These are phyloP conservation scores for Mactromeris polynyma DNA, from an alignment of 2,888 invertebrate species.

Conservation along the genomic window DNA sequence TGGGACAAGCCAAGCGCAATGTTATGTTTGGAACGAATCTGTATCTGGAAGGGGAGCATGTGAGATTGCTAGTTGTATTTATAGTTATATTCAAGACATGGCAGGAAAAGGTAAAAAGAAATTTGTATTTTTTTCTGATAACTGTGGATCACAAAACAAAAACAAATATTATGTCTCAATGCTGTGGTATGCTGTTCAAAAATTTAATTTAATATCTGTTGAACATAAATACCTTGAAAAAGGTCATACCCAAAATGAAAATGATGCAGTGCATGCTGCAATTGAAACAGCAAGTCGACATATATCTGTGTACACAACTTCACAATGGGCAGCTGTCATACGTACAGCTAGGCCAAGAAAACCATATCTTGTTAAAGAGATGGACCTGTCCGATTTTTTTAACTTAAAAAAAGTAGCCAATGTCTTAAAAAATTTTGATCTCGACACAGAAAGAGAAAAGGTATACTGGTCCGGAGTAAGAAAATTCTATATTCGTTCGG, in stretches of 20 bases:
- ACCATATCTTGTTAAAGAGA: conserved; percentile 48
- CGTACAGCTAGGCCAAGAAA: conserved; percentile 33
- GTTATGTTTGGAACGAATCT: conserved; percentile 61
- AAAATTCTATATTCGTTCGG: conserved; percentile 25
- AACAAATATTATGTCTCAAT: too few relatives aligned
- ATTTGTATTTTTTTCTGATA: too few relatives aligned
- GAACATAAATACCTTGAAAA: too few relatives aligned
- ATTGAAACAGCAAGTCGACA: conserved; percentile 2
- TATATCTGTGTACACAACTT: conserved; percentile 40
- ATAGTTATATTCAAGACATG: conserved; percentile 33
- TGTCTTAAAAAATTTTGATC: conserved; percentile 37
- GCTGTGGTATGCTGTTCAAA: too few relatives aligned
- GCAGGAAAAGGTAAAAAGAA: background rate
- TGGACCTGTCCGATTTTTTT: conserved; percentile 46
- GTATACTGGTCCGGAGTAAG: conserved; percentile 26
- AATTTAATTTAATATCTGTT: too few relatives aligned
- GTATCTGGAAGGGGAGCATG: conserved; percentile 59
- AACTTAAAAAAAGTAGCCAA: conserved; percentile 41
- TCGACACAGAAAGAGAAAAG: conserved; percentile 31
- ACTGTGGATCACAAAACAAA: too few relatives aligned
- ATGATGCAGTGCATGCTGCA: too few relatives aligned
- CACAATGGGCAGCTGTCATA: conserved; percentile 51
- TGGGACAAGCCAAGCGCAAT: conserved; percentile 50
- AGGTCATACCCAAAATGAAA: too few relatives aligned
- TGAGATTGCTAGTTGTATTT: conserved; percentile 53